phyloP scores from a whole-genome alignment of 2,888 invertebrate genomes.

The Melanostoma mellinum region DNA sequence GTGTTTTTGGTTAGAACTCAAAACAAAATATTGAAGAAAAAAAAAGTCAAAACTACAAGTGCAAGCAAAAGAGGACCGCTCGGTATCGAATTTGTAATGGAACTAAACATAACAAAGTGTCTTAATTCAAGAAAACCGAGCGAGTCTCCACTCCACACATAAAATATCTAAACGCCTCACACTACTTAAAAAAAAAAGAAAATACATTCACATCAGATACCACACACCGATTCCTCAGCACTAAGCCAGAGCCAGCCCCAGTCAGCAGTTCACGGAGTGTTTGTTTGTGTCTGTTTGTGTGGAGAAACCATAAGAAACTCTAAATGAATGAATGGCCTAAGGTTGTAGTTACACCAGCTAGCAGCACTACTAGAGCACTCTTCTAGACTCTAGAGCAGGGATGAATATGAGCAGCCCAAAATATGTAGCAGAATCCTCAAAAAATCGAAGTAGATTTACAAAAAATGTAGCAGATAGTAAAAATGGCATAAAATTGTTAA shows the following conservation, averaged over 20 bases:
- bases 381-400: neutral
- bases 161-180: constrained; percentile 48
- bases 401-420: neutral
- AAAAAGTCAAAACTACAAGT: constrained; percentile 37
- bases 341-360: constrained; percentile 51
- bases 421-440: too few species aligned
- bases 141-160: constrained; percentile 21
- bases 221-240: constrained; percentile 26
- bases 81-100: constrained; percentile 81
- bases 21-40: constrained; percentile 26
- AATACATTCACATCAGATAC: constrained; percentile 14
- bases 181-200: neutral
- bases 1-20: neutral
- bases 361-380: neutral
- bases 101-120: constrained; percentile 78
- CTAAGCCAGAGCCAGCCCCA: constrained; percentile 9
- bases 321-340: constrained; percentile 67
- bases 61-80: constrained; percentile 77
- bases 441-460: too few species aligned
- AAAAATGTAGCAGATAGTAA: too few species aligned
- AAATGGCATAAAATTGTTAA: too few species aligned
- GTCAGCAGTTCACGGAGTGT: neutral
- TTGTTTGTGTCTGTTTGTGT: constrained; percentile 6
- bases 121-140: constrained; percentile 73
- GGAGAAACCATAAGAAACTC: constrained; percentile 68